These are phyloP conservation scores for Araneus ventricosus DNA, from an alignment of 1,140 invertebrate genomes.

Conservation along the genomic window DNA sequence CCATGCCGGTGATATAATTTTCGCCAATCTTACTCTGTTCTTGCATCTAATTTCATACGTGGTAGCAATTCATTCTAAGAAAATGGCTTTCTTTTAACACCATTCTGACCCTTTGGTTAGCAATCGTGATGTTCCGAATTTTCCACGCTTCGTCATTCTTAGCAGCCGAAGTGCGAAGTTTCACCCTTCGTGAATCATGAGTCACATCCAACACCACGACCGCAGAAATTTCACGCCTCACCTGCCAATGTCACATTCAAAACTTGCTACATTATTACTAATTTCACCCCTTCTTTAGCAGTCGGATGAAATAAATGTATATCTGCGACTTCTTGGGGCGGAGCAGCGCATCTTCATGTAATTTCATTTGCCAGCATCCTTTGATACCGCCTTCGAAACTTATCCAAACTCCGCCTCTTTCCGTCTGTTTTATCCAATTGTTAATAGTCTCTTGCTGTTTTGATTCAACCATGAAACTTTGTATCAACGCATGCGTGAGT, in stretches of 20 bases:
- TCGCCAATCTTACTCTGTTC: no score
- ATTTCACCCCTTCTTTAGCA: neutral
- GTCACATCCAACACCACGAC: constrained; percentile 1
- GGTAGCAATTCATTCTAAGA: neutral
- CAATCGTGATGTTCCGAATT: neutral
- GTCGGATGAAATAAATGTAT: constrained; percentile 1
- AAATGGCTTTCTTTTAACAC: neutral
- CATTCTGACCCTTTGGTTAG: neutral
- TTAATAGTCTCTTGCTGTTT: constrained; percentile 45
- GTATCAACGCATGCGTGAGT: constrained; percentile 68
- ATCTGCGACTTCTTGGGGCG: constrained; percentile 32
- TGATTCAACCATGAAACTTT: constrained; percentile 64
- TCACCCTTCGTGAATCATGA: constrained; percentile 12
- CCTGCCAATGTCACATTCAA: constrained; percentile 20
- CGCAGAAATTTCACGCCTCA: constrained; percentile 65
- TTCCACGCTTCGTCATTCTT: constrained; percentile 30
- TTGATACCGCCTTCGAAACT: constrained; percentile 68
- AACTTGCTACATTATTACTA: constrained; percentile 38
- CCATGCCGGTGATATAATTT: no score
- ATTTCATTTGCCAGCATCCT: constrained; percentile 55
- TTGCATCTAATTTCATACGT: neutral
- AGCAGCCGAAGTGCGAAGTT: neutral
- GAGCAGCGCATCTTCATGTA: constrained; percentile 44
- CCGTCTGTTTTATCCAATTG: constrained; percentile 73
- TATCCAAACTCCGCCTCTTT: constrained; percentile 69